These are phyloP conservation scores for Drosophila sordidapex DNA, from an alignment of 2,888 invertebrate genomes.

Conservation along the genomic window DNA sequence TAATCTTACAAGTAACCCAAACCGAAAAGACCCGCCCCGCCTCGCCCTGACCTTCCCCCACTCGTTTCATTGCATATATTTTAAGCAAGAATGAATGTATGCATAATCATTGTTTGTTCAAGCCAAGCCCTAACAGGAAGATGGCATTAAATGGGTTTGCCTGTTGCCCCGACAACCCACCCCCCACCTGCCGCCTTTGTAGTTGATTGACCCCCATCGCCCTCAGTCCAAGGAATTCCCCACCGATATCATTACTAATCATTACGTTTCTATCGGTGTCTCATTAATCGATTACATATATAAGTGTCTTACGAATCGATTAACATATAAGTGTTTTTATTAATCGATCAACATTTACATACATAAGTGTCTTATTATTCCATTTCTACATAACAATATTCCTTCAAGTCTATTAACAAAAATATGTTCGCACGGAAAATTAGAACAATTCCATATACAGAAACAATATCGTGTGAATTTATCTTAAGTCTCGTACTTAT, in stretches of 20 bases:
- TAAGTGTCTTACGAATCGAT: constrained; percentile 12
- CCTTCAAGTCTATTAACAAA: constrained; percentile 1
- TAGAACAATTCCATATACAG: neutral
- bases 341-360: constrained; percentile 10
- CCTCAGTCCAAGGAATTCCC: constrained; percentile 2
- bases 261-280: constrained; percentile 14
- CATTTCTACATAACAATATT: constrained; percentile 1
- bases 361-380: constrained; percentile 8
- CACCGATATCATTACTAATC: constrained; percentile 7
- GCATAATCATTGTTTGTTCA: constrained; percentile 23
- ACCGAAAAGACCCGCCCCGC: neutral
- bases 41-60: neutral
- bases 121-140: constrained; percentile 2
- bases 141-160: constrained; percentile 8
- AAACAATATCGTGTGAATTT: constrained; percentile 20
- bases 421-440: constrained; percentile 15
- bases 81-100: constrained; percentile 22
- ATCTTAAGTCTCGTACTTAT: constrained; percentile 5
- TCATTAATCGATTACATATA: constrained; percentile 16
- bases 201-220: constrained; percentile 10
- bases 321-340: constrained; percentile 2
- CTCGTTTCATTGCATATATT: constrained; percentile 15
- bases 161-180: neutral
- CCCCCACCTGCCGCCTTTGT: constrained; percentile 1
- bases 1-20: constrained; percentile 22